phyloP scores from a whole-genome alignment of 2,113 vertebrate species.

The Dipodomys spectabilis region DNA sequence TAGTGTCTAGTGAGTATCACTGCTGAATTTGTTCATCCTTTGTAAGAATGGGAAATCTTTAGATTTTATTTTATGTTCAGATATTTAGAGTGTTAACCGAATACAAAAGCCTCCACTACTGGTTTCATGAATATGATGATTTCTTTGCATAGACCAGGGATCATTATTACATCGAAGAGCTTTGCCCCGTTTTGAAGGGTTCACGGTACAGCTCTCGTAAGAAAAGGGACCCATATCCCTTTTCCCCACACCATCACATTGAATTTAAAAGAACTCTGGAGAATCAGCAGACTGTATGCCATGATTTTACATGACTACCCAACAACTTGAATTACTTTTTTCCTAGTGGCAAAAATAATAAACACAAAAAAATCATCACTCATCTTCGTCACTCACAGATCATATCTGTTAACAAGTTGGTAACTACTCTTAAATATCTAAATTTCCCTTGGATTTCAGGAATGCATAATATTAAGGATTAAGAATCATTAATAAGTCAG shows the following conservation, averaged over 20 bases:
- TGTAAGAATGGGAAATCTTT: neutral
- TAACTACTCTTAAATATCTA: slow-evolving; percentile 26
- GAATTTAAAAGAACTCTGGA: neutral
- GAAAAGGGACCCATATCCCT: slow-evolving; percentile 10
- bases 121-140: neutral
- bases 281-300: neutral
- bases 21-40: too few species aligned
- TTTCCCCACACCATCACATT: neutral
- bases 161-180: neutral
- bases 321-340: neutral
- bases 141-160: neutral
- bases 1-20: too few species aligned
- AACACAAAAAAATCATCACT: slow-evolving; percentile 19
- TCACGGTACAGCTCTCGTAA: neutral
- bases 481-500: slow-evolving; percentile 29
- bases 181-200: neutral
- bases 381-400: neutral
- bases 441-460: neutral
- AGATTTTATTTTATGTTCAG: neutral
- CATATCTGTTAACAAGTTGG: neutral
- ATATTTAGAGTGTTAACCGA: neutral
- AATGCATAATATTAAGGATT: neutral
- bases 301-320: slow-evolving; percentile 17
- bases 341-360: slow-evolving; percentile 11
- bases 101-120: neutral